Percentiles rank a stretch among this genome's conserved stretches.
Conservation (phyloP, 2,113 vertebrate genomes). For the Halichoerus grypus region DNA sequence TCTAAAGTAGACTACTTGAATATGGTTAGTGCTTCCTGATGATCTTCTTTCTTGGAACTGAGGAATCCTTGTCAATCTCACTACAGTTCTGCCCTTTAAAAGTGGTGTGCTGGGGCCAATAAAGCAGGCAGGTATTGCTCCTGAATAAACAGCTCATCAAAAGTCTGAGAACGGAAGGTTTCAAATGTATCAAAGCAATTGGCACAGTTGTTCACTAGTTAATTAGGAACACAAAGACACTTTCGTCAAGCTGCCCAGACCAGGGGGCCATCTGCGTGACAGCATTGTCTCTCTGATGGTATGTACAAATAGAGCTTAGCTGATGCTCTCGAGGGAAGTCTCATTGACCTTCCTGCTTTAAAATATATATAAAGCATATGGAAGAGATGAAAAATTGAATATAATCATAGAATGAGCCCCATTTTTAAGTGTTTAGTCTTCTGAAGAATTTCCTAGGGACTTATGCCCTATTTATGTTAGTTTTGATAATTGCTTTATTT, state of each 20-base stretch:
- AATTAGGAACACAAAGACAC: constrained; percentile 84
- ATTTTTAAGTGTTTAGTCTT: constrained; percentile 41
- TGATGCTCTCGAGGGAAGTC: constrained; percentile 61
- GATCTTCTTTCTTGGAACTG: constrained; percentile 74
- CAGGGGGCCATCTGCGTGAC: constrained; percentile 83
- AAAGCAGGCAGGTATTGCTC: constrained; percentile 81
- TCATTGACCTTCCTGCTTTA: constrained; percentile 66
- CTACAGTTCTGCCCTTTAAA: constrained; percentile 65
- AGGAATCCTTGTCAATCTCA: constrained; percentile 78
- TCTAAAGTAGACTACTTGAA: constrained; percentile 69
- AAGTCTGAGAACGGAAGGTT: constrained; percentile 87
- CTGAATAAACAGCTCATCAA: constrained; percentile 86
- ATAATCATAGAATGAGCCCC: neutral
- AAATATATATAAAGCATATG: constrained; percentile 53
- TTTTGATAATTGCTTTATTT: constrained; percentile 60
- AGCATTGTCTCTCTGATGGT: constrained; percentile 73
- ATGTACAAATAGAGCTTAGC: constrained; percentile 55
- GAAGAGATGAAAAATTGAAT: neutral
- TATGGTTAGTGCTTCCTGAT: constrained; percentile 76
- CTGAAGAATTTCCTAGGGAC: constrained; percentile 16
- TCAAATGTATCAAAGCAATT: constrained; percentile 82
- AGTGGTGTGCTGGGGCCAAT: constrained; percentile 75
- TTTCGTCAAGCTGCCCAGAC: constrained; percentile 83
- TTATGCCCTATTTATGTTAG: constrained; percentile 39
- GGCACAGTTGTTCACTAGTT: constrained; percentile 82